These are phyloP conservation scores for Xyliphius kryptos DNA, from an alignment of 2,113 vertebrate species.

Conservation along the genomic window DNA sequence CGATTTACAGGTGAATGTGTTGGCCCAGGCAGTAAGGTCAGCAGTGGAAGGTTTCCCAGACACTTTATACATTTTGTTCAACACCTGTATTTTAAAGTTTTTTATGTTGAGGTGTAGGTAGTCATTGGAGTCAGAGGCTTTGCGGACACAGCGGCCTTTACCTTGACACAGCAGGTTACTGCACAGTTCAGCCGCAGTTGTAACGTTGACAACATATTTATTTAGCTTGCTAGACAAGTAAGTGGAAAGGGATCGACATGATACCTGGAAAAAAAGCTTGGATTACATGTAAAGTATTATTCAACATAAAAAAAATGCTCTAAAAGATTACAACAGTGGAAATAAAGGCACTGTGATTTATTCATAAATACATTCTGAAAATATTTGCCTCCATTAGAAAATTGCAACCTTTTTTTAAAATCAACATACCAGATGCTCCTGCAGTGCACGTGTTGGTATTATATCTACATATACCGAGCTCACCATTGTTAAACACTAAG, in stretches of 20 bases:
- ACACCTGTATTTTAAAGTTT: conserved; percentile 47
- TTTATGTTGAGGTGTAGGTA: conserved; percentile 74
- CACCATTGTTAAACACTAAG: no score
- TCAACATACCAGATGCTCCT: no score
- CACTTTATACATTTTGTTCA: conserved; percentile 43
- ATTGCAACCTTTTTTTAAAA: no score
- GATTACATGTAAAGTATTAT: no score
- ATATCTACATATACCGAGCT: no score
- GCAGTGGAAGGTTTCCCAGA: conserved; percentile 42
- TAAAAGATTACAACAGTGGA: no score
- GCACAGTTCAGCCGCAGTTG: conserved; percentile 77
- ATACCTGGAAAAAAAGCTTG: conserved; percentile 42
- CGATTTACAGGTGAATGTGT: conserved; percentile 64
- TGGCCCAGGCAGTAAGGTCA: conserved; percentile 46
- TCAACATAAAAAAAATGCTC: no score
- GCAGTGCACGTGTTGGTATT: no score
- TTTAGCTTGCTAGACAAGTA: conserved; percentile 60
- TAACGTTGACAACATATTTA: conserved; percentile 81
- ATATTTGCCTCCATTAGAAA: no score
- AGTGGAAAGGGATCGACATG: conserved; percentile 57
- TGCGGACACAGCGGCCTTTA: conserved; percentile 71
- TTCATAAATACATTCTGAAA: no score
- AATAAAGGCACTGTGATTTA: no score
- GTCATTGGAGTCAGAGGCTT: conserved; percentile 60
- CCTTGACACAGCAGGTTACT: conserved; percentile 68